These are phyloP conservation scores for Clistopyga incitator DNA, from an alignment of 2,888 invertebrate species.

Conservation along the genomic window DNA sequence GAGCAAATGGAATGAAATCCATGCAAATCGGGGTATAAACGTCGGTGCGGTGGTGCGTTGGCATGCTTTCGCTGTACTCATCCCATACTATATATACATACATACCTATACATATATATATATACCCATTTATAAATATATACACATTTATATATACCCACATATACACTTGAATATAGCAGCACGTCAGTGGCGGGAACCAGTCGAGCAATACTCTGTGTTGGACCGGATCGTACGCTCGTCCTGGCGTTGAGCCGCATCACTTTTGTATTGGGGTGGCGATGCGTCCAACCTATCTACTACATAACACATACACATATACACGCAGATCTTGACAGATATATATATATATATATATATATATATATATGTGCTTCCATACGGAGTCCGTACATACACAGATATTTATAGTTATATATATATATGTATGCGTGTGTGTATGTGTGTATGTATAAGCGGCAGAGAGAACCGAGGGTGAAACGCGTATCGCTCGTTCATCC, in stretches of 20 bases:
- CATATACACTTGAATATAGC: neutral
- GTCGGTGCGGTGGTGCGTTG: slow-evolving; percentile 48
- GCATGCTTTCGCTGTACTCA: slow-evolving; percentile 39
- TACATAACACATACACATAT: neutral
- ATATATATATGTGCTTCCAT: slow-evolving; percentile 1
- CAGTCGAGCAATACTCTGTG: slow-evolving; percentile 28
- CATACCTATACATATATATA: neutral
- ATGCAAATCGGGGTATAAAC: slow-evolving; percentile 77
- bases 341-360: slow-evolving; percentile 6
- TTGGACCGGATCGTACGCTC: slow-evolving; percentile 45
- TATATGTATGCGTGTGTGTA: too few species aligned
- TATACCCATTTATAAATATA: too few species aligned
- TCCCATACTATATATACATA: neutral
- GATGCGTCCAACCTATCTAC: slow-evolving; percentile 77
- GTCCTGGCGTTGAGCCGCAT: slow-evolving; percentile 60
- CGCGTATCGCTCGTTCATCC: slow-evolving; percentile 52
- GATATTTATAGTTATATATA: slow-evolving; percentile 3
- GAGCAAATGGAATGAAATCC: slow-evolving; percentile 81
- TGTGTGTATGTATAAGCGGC: slow-evolving; percentile 1
- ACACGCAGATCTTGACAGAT: neutral
- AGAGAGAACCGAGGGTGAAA: slow-evolving; percentile 48
- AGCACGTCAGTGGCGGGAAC: slow-evolving; percentile 1
- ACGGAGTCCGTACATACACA: neutral
- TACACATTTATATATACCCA: neutral
- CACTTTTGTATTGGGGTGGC: slow-evolving; percentile 79